These are phyloP conservation scores for Lepus townsendii DNA, from an alignment of 2,797 vertebrate species.

Conservation along the genomic window DNA sequence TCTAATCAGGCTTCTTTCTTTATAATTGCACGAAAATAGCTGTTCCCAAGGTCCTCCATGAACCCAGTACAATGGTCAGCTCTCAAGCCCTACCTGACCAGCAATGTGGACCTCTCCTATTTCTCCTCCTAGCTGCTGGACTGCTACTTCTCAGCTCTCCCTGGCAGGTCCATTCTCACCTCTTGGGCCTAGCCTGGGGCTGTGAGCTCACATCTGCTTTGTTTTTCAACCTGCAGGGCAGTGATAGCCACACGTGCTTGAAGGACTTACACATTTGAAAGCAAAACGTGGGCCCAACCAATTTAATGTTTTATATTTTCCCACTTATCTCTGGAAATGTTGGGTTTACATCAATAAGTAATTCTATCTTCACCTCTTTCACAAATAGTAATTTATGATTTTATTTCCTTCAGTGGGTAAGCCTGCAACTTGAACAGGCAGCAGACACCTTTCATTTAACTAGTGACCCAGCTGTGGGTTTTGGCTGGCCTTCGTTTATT, in stretches of 20 bases:
- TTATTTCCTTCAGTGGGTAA: constrained; percentile 87
- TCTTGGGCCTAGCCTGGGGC: background rate
- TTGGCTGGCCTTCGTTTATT: constrained; percentile 89
- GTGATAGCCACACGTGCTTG: background rate
- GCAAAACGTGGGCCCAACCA: background rate
- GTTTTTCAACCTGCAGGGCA: background rate
- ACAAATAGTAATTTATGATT: constrained; percentile 58
- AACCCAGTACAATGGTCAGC: background rate
- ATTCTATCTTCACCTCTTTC: constrained; percentile 1
- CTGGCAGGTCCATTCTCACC: fast-evolving
- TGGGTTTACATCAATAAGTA: background rate
- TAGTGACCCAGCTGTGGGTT: constrained; percentile 93
- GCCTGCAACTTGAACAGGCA: constrained; percentile 89
- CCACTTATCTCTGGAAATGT: background rate
- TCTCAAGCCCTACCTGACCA: background rate
- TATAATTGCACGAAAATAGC: background rate
- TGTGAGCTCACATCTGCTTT: background rate
- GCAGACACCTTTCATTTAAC: constrained; percentile 92
- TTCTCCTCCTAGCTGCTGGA: background rate
- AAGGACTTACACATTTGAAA: constrained; percentile 1
- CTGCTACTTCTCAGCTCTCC: background rate
- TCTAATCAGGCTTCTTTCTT: background rate
- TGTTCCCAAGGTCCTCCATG: background rate
- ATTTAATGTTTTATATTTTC: constrained; percentile 42
- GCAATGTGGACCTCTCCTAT: background rate